Evolutionary conservation across 2,113 vertebrate species (phyloP).

Genomic region (Elgaria multicarinata): DNA sequence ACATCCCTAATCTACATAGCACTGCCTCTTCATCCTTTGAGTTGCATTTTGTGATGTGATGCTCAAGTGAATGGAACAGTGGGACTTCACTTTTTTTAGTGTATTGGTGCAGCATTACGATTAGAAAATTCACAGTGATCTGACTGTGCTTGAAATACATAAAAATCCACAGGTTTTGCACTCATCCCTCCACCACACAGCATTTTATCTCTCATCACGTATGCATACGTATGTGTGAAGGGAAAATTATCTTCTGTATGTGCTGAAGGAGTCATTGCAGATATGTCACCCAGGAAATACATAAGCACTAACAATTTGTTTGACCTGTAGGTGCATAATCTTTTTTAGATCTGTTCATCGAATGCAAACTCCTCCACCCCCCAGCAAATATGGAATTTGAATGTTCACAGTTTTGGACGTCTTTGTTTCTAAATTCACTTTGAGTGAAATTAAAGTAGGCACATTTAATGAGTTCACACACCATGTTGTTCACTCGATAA

Average conservation of each 20-base stretch:
- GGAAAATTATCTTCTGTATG: neutral
- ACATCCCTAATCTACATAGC: no score
- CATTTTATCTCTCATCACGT: neutral
- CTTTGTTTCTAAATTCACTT: slow-evolving; percentile 3
- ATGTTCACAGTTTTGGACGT: neutral
- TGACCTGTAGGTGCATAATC: neutral
- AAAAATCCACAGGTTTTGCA: neutral
- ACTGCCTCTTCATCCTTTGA: neutral
- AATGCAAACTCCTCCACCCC: neutral
- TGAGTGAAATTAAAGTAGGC: slow-evolving; percentile 1
- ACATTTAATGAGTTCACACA: slow-evolving; percentile 6
- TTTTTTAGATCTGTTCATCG: neutral
- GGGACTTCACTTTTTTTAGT: neutral
- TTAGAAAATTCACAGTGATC: neutral
- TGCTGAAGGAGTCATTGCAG: neutral
- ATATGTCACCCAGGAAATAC: neutral
- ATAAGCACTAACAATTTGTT: neutral
- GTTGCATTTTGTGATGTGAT: no score
- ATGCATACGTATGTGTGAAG: neutral
- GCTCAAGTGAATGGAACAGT: neutral
- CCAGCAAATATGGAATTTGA: neutral
- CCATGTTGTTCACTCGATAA: slow-evolving; percentile 1
- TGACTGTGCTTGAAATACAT: neutral
- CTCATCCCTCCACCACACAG: neutral
- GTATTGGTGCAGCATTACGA: neutral